Evolutionary conservation across 2,113 vertebrate species (phyloP), one percentile per base, ranked within the genome.

Genomic region (Oncorhynchus gorbuscha): DNA sequence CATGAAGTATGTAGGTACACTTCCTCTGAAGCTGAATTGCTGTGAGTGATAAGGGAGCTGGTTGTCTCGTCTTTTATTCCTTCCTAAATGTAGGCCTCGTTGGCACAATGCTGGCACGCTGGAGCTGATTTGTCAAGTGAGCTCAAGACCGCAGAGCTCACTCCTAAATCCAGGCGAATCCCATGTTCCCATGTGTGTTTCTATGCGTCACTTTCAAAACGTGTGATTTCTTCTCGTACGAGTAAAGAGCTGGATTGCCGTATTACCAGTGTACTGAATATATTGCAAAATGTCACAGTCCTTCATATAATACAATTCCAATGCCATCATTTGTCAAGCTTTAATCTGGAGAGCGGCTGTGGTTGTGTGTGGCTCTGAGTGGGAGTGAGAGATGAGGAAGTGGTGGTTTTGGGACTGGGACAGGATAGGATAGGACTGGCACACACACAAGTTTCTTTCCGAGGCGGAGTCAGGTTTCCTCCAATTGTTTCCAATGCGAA

Each of bases 401-500:
- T 45, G 39, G 61, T 5, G 39, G 59, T 22, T 62, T 62, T n/a
- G 59, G 18, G n/a, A 8, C 59, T n/a, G n/a, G 70, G 28, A 4
- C 16, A 3, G 45, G 66, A 30, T 11, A 45, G 65, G 11, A 24
- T 22, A 24, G 70, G 68, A 11, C 24, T 69, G 71, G 55, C 4
- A 16, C 20, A 16, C 11, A 26, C 51, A 55, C 51, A 16, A 26
- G 35, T 26, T 61, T 64, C 5, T 32, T n/a, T 32, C 67, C 39
- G 5, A 55, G 51, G 51, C 51, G 51, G 51, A 55, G 51, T 55
- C 51, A 55, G 51, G 51, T 70, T 84, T 78, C 75, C 80, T 35
- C 24, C 48, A 67, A 70, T 72, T 80, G 76, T 84, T 81, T 79
- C 66, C 79, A 70, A 70, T 71, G 32, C 24, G 73, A 79, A 75